Evolutionary conservation across 2,888 invertebrate species (phyloP).

Genomic region (Masnerella sp.): DNA sequence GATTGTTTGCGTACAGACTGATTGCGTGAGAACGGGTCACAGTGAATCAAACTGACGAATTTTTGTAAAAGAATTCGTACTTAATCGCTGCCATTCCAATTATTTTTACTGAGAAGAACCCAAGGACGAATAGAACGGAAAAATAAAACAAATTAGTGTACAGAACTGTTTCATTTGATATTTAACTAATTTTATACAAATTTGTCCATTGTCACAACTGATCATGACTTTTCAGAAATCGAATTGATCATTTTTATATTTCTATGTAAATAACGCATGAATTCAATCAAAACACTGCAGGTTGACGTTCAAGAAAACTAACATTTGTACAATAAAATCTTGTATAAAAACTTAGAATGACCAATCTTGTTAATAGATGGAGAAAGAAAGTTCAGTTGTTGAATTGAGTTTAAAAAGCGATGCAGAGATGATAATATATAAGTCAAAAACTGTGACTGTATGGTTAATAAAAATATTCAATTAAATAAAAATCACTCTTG

Average conservation of each 20-base stretch:
- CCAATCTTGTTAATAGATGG: conserved; percentile 10
- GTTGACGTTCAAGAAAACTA: too few species aligned
- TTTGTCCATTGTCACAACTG: neutral
- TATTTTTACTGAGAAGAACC: neutral
- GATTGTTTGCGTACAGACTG: conserved; percentile 86
- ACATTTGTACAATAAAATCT: too few species aligned
- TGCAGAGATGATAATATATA: too few species aligned
- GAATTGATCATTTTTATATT: neutral
- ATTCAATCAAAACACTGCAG: neutral
- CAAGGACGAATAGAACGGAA: neutral
- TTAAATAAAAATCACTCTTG: neutral
- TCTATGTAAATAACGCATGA: neutral
- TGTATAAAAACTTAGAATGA: neutral
- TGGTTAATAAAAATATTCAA: conserved; percentile 12
- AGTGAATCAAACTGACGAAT: conserved; percentile 9
- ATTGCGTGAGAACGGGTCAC: conserved; percentile 68
- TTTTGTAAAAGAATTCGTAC: conserved; percentile 4
- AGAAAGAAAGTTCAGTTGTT: too few species aligned
- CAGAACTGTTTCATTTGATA: neutral
- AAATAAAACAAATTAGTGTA: neutral
- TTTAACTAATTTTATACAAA: neutral
- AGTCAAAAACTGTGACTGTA: too few species aligned
- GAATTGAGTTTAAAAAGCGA: too few species aligned
- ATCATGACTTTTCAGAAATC: neutral
- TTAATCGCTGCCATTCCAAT: conserved; percentile 1